These are phyloP conservation scores for Acronicta aceris DNA, from an alignment of 2,888 invertebrate species.

Conservation along the genomic window DNA sequence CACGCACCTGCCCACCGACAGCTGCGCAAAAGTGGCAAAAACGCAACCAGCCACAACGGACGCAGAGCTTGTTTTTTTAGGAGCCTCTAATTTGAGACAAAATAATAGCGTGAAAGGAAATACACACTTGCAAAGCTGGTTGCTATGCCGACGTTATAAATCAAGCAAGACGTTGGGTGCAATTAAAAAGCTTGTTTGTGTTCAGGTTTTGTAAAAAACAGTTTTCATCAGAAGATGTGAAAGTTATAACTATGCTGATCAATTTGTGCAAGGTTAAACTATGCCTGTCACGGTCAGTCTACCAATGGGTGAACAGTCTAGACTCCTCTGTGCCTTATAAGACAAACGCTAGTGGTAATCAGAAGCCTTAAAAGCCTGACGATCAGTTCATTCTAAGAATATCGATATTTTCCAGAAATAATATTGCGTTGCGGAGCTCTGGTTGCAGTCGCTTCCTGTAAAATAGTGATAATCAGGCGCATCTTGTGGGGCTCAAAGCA, in stretches of 20 bases:
- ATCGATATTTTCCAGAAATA: too few relatives aligned
- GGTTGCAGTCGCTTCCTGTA: too few relatives aligned
- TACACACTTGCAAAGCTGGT: slow-evolving; percentile 28
- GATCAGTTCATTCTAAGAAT: too few relatives aligned
- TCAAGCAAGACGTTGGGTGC: slow-evolving; percentile 16
- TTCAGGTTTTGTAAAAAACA: neutral
- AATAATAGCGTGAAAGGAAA: slow-evolving; percentile 40
- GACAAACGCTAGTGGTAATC: too few relatives aligned
- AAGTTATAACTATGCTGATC: neutral
- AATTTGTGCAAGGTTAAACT: too few relatives aligned
- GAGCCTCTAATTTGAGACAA: slow-evolving; percentile 33
- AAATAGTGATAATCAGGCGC: too few relatives aligned
- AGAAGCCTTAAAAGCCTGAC: too few relatives aligned
- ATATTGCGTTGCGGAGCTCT: too few relatives aligned
- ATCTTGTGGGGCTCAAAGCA: too few relatives aligned
- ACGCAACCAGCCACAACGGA: slow-evolving; percentile 55
- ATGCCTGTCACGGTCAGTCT: too few relatives aligned
- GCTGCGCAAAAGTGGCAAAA: slow-evolving; percentile 57
- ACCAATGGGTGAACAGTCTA: too few relatives aligned
- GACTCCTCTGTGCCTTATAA: too few relatives aligned
- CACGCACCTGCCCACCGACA: slow-evolving; percentile 70
- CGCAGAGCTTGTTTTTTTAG: slow-evolving; percentile 48
- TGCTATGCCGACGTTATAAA: slow-evolving; percentile 18
- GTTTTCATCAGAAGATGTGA: neutral
- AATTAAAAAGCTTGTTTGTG: slow-evolving; percentile 24